A percentile compares a stretch with the other conserved stretches of the same genome.
phyloP scores from a whole-genome alignment of 1,140 invertebrate species.

The Chrysopa pallens region DNA sequence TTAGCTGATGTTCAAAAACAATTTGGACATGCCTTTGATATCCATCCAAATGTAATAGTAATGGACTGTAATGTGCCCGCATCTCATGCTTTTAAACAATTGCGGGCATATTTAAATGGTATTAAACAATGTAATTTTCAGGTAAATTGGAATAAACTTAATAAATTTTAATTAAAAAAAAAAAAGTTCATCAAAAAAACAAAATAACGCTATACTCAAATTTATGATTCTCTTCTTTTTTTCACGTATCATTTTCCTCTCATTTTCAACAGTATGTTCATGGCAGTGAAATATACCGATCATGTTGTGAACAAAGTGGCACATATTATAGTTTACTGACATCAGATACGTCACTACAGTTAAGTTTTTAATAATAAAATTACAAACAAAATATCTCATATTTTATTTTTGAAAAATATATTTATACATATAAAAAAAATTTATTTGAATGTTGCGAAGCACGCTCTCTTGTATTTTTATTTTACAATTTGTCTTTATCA shows the following conservation, averaged over 20 bases:
- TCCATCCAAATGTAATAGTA: conserved; percentile 26
- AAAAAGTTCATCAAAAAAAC: too few species aligned
- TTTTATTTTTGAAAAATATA: too few species aligned
- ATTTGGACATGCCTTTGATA: conserved; percentile 17
- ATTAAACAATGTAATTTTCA: conserved; percentile 17
- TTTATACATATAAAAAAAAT: too few species aligned
- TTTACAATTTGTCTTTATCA: too few species aligned
- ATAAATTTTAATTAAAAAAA: not conserved
- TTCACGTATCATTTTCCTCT: not conserved
- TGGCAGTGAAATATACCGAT: not conserved
- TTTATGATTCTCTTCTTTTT: not conserved
- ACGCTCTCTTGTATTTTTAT: too few species aligned
- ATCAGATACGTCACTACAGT: too few species aligned
- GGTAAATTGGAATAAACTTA: conserved; percentile 7
- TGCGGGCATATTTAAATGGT: conserved; percentile 13
- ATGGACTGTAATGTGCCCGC: conserved; percentile 39
- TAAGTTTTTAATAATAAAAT: too few species aligned
- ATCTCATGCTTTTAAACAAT: conserved; percentile 23
- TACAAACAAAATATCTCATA: too few species aligned
- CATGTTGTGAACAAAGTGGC: not conserved
- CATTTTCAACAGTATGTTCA: not conserved
- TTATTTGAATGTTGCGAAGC: too few species aligned
- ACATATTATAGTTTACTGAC: not conserved
- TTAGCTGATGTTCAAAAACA: conserved; percentile 25
- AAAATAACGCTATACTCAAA: too few species aligned